A percentile compares a stretch with the other conserved stretches of the same genome.
phyloP scores from a whole-genome alignment of 2,113 vertebrate species.

The Amia ocellicauda region DNA sequence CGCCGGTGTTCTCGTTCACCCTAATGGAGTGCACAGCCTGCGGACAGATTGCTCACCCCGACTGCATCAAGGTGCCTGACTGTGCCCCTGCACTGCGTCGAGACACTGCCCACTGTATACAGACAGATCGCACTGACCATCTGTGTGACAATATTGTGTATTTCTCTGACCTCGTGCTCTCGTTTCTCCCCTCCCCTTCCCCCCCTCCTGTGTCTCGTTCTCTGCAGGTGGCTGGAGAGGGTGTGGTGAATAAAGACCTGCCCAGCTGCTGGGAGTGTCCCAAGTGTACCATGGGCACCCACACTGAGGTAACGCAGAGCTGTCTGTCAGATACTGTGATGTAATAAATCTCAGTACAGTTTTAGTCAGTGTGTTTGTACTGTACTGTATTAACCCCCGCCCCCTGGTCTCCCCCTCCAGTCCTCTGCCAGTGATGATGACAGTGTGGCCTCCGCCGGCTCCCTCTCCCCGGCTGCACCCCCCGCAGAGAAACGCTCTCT shows the following conservation, averaged over 20 bases:
- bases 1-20: slow-evolving; percentile 76
- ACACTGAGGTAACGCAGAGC: slow-evolving; percentile 61
- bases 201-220: no score
- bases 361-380: neutral
- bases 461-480: slow-evolving; percentile 39
- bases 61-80: slow-evolving; percentile 79
- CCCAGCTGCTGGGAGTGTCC: slow-evolving; percentile 98
- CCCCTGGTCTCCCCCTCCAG: slow-evolving; percentile 32
- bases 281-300: slow-evolving; percentile 82
- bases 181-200: neutral
- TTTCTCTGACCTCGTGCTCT: neutral
- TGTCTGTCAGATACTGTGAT: neutral
- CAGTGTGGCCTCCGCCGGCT: slow-evolving; percentile 45
- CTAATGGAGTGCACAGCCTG: slow-evolving; percentile 98
- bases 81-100: neutral
- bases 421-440: slow-evolving; percentile 62
- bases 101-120: no score
- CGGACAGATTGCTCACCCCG: slow-evolving; percentile 87
- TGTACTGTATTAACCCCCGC: neutral
- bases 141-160: no score
- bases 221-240: slow-evolving; percentile 83
- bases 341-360: neutral
- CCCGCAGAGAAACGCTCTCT: slow-evolving; percentile 46
- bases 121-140: neutral
- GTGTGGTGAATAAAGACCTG: slow-evolving; percentile 87